Evolutionary conservation across 1,140 invertebrate species (phyloP), one percentile per base, ranked within the genome.

Genomic region (Laodelphax striatellus): DNA sequence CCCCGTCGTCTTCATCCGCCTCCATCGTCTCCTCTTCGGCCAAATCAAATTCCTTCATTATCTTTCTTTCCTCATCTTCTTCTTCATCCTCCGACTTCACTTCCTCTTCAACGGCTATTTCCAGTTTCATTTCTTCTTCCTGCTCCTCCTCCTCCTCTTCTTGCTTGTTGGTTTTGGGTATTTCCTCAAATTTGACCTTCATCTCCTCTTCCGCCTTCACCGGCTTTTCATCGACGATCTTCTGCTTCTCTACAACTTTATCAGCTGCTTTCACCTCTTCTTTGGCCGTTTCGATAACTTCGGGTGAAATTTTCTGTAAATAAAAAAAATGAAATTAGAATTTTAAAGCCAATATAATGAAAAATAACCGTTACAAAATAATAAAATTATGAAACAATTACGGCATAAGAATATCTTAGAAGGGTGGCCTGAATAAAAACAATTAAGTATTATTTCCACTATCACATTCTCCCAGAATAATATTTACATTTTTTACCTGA

Each of bases 31-130:
- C 52, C 14, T 53, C 52, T 53, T 53, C 52, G 6, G 16, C 21
- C 21, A 28, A 22, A 22, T 53, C 31, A 9, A 22, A 17, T n/a
- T 53, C 52, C 22, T 53, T 53, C 31, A 53, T 53, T 53, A 31
- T 53, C 22, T 14, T 22, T 53, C 31, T 70, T 10, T 69, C 56
- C 55, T 72, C 70, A 62, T 72, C 70, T 24, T 71, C 69, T 22
- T 72, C 70, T 24, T 71, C 69, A 21, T 73, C 71, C 16, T 76
- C 75, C 17, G 65, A 64, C 41, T 69, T 76, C 67, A 67, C 78
- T 64, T 71, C 74, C 69, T 71, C 65, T 9, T 67, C 69, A 6
- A 65, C 60, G 24, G 17, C 55, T 42, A 9, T 17, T 46, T 53
- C 65, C 63, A 57, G 60, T 66, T 62, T 58, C 68, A 64, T 65